phyloP scores from a whole-genome alignment of 2,888 invertebrate genomes.

The Hymenopus coronatus region DNA sequence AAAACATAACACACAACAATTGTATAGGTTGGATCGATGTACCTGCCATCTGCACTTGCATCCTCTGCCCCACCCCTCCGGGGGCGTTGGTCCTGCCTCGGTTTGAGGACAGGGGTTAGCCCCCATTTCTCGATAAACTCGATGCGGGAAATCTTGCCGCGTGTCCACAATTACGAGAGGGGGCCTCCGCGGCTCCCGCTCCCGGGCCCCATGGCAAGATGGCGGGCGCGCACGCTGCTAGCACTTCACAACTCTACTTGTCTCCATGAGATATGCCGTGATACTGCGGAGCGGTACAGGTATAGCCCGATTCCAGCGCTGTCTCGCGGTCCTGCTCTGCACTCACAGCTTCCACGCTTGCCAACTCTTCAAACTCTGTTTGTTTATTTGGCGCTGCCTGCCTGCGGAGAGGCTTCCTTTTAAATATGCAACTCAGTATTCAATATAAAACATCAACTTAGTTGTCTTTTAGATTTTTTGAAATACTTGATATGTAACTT shows the following conservation, averaged over 20 bases:
- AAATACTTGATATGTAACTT: too few species aligned
- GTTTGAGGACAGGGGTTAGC: conserved; percentile 96
- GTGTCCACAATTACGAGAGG: conserved; percentile 57
- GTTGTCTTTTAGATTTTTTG: too few species aligned
- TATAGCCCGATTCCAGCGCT: neutral
- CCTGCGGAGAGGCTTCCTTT: neutral
- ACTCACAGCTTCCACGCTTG: neutral
- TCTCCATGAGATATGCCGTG: neutral
- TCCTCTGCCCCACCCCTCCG: conserved; percentile 67
- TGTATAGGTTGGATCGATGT: conserved; percentile 37
- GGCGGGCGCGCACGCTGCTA: conserved; percentile 9
- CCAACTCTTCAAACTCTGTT: neutral
- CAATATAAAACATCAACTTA: too few species aligned
- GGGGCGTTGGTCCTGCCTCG: conserved; percentile 90
- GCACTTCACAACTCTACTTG: neutral
- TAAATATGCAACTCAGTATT: neutral
- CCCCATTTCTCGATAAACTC: conserved; percentile 97
- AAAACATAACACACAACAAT: neutral
- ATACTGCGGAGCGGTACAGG: neutral
- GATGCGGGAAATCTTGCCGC: conserved; percentile 95
- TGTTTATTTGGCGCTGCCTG: neutral
- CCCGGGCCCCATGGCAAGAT: conserved; percentile 56
- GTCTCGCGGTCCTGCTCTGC: neutral
- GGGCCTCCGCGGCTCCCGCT: conserved; percentile 56
- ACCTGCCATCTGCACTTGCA: conserved; percentile 66